Conservation (phyloP, 2,888 invertebrate species). For the Hirtodrosophila histrioides region DNA sequence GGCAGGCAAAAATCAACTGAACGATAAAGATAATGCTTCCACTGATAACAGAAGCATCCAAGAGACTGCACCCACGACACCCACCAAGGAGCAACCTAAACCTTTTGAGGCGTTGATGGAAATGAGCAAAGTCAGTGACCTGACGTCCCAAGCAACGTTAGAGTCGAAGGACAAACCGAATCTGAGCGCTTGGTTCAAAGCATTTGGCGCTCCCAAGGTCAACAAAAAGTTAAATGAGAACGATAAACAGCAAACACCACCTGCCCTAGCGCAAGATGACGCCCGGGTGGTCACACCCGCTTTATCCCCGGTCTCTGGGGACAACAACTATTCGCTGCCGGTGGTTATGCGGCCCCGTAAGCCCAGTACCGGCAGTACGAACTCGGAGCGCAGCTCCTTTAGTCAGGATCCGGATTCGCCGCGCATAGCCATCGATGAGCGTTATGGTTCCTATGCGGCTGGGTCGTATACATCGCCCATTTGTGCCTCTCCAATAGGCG, state of each 20-base stretch:
- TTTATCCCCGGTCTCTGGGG: slow-evolving; percentile 71
- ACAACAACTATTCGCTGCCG: slow-evolving; percentile 81
- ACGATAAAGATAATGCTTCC: slow-evolving; percentile 45
- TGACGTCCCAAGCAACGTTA: slow-evolving; percentile 19
- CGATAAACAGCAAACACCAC: slow-evolving; percentile 82
- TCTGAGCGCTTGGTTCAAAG: slow-evolving; percentile 96
- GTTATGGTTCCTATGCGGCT: slow-evolving; percentile 87
- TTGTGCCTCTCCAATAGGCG: slow-evolving; percentile 85
- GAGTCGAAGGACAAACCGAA: slow-evolving; percentile 86
- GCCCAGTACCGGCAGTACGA: slow-evolving; percentile 91
- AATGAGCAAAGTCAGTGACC: slow-evolving; percentile 60
- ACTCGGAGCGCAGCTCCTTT: slow-evolving; percentile 91
- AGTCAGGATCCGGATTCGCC: slow-evolving; percentile 91
- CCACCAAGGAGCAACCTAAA: slow-evolving; percentile 47
- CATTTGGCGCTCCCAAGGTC: slow-evolving; percentile 93
- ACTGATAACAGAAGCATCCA: slow-evolving; percentile 39
- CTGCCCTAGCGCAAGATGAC: slow-evolving; percentile 44
- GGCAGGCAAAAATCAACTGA: slow-evolving; percentile 66
- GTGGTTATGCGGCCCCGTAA: slow-evolving; percentile 87
- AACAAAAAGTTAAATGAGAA: slow-evolving; percentile 87
- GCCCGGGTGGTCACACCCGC: slow-evolving; percentile 52
- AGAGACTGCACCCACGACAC: slow-evolving; percentile 10
- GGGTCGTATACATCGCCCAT: slow-evolving; percentile 90
- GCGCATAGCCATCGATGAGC: slow-evolving; percentile 87
- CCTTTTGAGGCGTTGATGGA: slow-evolving; percentile 66